phyloP scores from a whole-genome alignment of 2,797 vertebrate species.

The Ptychadena robeensis region DNA sequence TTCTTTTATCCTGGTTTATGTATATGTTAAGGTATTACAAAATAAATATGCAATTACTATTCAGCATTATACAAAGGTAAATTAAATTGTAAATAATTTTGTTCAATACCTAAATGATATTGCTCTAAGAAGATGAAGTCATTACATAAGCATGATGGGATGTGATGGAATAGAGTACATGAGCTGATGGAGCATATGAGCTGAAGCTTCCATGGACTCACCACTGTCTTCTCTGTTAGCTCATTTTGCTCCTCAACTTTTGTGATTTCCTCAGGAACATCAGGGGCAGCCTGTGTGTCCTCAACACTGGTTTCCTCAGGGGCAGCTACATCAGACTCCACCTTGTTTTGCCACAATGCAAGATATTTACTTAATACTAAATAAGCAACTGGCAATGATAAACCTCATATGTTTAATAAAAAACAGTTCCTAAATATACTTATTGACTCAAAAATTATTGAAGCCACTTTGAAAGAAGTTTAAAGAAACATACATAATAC shows the following conservation, averaged over 20 bases:
- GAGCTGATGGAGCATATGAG: not conserved
- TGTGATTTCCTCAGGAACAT: constrained; percentile 61
- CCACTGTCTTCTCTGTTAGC: constrained; percentile 69
- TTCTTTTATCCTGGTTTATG: no score
- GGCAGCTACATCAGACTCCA: constrained; percentile 71
- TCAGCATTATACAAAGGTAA: no score
- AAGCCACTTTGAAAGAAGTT: no score
- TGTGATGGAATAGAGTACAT: constrained; percentile 21
- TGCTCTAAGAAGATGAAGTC: no score
- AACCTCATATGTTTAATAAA: no score
- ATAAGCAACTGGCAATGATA: not conserved
- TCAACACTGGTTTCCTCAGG: constrained; percentile 69
- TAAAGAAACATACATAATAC: no score
- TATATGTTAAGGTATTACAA: no score
- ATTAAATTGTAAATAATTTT: no score
- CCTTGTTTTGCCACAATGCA: constrained; percentile 65
- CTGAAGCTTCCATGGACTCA: constrained; percentile 66
- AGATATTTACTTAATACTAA: constrained; percentile 34
- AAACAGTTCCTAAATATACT: no score
- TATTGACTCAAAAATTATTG: no score
- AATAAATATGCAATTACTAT: no score
- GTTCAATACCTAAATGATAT: no score
- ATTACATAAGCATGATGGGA: not conserved
- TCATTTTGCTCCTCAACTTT: constrained; percentile 63
- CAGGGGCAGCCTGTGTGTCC: constrained; percentile 62